These are phyloP conservation scores for Plagiodera versicolora DNA, from an alignment of 2,888 invertebrate species.

Conservation along the genomic window DNA sequence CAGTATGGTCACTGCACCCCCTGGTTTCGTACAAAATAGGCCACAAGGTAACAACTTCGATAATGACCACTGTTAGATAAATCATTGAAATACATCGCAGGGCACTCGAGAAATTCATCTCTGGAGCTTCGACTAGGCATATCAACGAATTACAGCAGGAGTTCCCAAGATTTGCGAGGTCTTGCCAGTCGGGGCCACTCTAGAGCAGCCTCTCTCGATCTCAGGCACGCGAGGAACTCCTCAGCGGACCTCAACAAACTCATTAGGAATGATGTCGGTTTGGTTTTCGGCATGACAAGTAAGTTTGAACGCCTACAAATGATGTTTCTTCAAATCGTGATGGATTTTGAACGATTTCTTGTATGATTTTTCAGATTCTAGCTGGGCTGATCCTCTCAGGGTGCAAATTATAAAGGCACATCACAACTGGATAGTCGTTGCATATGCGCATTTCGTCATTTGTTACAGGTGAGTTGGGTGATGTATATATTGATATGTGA, in stretches of 20 bases:
- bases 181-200: constrained; percentile 67
- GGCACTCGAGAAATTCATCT: constrained; percentile 82
- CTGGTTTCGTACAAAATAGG: constrained; percentile 34
- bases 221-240: constrained; percentile 72
- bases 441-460: constrained; percentile 93
- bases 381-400: constrained; percentile 82
- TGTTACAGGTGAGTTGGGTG: constrained; percentile 88
- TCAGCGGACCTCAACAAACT: constrained; percentile 75
- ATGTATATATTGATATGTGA: too few relatives aligned
- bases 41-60: constrained; percentile 37
- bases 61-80: too few relatives aligned
- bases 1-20: constrained; percentile 19
- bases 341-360: background rate
- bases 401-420: constrained; percentile 95
- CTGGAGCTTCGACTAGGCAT: constrained; percentile 69
- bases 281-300: constrained; percentile 64
- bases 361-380: constrained; percentile 62
- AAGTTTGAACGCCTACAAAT: constrained; percentile 17
- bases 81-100: too few relatives aligned
- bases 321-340: too few relatives aligned
- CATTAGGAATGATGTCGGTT: constrained; percentile 70
- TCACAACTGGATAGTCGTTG: constrained; percentile 97
- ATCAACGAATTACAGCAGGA: constrained; percentile 53
- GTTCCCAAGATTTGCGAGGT: constrained; percentile 56
- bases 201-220: constrained; percentile 79